These are phyloP conservation scores for Chouioia cunea DNA, from an alignment of 2,888 invertebrate species.

Conservation along the genomic window DNA sequence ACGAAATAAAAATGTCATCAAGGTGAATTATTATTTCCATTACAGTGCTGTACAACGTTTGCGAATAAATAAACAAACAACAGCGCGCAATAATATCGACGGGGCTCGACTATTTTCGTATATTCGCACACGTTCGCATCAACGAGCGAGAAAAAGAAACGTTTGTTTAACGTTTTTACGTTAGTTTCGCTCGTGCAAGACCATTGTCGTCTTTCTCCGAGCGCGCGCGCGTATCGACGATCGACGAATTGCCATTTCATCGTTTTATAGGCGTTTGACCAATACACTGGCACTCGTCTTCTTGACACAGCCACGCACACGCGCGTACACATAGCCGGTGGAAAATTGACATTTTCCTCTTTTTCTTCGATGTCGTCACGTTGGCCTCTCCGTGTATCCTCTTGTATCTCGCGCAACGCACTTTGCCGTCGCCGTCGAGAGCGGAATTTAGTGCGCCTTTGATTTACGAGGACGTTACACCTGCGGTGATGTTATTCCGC, in stretches of 20 bases:
- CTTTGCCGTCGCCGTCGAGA: conserved; percentile 52
- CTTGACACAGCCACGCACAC: too few species aligned
- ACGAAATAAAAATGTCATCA: background rate
- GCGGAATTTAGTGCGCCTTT: conserved; percentile 55
- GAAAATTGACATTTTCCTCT: conserved; percentile 14
- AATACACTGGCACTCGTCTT: background rate
- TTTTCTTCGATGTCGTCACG: conserved; percentile 1
- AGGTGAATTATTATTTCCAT: too few species aligned
- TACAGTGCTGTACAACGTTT: too few species aligned
- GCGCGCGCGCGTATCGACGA: conserved; percentile 5
- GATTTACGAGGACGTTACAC: conserved; percentile 59
- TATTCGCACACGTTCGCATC: too few species aligned
- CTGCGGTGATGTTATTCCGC: conserved; percentile 49
- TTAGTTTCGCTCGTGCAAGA: too few species aligned
- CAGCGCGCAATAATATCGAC: too few species aligned
- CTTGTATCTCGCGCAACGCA: conserved; percentile 48
- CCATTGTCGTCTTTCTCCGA: too few species aligned
- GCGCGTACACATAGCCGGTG: background rate
- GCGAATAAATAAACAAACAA: too few species aligned
- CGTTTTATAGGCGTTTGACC: conserved; percentile 50
- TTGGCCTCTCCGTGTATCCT: conserved; percentile 43
- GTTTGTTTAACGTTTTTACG: too few species aligned
- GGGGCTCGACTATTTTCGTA: too few species aligned
- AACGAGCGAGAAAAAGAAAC: too few species aligned
- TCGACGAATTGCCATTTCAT: conserved; percentile 51